These are phyloP conservation scores for Andrena cerasifolii DNA, from an alignment of 1,140 invertebrate species.

Conservation along the genomic window DNA sequence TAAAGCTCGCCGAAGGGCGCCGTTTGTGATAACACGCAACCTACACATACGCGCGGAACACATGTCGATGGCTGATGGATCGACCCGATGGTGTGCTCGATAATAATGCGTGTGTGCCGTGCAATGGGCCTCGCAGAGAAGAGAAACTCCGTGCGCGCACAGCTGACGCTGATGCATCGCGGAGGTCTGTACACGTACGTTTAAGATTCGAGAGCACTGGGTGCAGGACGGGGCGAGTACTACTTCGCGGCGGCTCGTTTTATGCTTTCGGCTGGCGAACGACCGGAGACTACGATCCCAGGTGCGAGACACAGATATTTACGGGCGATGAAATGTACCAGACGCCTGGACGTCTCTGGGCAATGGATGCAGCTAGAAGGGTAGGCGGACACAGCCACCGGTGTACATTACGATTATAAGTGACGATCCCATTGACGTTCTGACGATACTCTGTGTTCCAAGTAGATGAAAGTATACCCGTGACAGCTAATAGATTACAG, in stretches of 20 bases:
- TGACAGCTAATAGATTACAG: slow-evolving; percentile 12
- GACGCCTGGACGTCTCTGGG: slow-evolving; percentile 52
- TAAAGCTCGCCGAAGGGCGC: slow-evolving; percentile 50
- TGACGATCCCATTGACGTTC: background rate
- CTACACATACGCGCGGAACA: background rate
- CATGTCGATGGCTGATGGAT: background rate
- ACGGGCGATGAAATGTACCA: background rate
- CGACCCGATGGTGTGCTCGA: background rate
- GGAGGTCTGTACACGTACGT: background rate
- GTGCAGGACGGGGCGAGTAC: background rate
- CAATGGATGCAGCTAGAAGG: slow-evolving; percentile 20
- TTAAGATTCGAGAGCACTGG: background rate
- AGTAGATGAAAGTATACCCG: slow-evolving; percentile 30
- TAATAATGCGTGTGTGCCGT: background rate
- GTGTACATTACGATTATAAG: background rate
- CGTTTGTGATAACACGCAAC: slow-evolving; percentile 65
- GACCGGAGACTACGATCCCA: background rate
- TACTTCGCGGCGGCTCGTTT: too few relatives aligned
- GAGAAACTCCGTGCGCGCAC: background rate
- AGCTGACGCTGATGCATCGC: background rate
- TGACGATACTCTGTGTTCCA: background rate
- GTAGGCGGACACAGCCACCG: background rate
- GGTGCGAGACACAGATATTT: background rate
- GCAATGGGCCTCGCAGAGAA: background rate
- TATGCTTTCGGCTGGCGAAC: background rate